A percentile compares a stretch with the other conserved stretches of the same genome.
Conservation (phyloP, 1,140 invertebrate genomes). For the Pygmarrhopalites habei region DNA sequence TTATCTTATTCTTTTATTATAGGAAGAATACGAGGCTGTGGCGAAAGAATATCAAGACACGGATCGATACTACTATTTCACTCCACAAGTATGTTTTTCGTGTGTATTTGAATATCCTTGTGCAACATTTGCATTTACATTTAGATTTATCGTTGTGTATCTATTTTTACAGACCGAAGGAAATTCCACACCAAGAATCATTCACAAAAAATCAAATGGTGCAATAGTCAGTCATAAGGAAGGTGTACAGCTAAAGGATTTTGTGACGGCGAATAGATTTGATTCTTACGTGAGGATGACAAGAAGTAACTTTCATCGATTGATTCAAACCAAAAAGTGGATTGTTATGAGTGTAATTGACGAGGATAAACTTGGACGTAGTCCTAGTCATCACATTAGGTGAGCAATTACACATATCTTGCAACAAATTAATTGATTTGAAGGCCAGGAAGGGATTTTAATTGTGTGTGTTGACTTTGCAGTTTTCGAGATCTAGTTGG, state of each 20-base stretch:
- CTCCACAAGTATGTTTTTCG: not conserved
- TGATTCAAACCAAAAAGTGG: constrained; percentile 65
- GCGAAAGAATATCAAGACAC: constrained; percentile 3
- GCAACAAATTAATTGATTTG: no score
- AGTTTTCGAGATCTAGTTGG: constrained; percentile 3
- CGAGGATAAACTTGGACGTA: constrained; percentile 76
- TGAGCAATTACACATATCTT: no score
- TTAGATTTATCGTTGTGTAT: no score
- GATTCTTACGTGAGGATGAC: constrained; percentile 81
- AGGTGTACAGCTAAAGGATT: constrained; percentile 48
- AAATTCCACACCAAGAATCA: not conserved
- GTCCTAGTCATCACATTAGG: constrained; percentile 69
- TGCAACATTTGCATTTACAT: no score
- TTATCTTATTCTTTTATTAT: constrained; percentile 15
- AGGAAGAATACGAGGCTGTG: constrained; percentile 2
- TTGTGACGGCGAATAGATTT: constrained; percentile 87
- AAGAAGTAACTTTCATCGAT: constrained; percentile 69
- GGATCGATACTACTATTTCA: constrained; percentile 4
- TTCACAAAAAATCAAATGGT: constrained; percentile 1
- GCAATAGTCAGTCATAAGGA: not conserved
- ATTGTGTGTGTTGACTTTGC: constrained; percentile 10
- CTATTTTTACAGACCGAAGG: no score
- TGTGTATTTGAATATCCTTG: no score
- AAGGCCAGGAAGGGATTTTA: no score
- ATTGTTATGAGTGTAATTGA: constrained; percentile 77